Evolutionary conservation across 2,113 vertebrate genomes (phyloP), one percentile per base, ranked within the genome.

Genomic region (Corythornis cristatus): DNA sequence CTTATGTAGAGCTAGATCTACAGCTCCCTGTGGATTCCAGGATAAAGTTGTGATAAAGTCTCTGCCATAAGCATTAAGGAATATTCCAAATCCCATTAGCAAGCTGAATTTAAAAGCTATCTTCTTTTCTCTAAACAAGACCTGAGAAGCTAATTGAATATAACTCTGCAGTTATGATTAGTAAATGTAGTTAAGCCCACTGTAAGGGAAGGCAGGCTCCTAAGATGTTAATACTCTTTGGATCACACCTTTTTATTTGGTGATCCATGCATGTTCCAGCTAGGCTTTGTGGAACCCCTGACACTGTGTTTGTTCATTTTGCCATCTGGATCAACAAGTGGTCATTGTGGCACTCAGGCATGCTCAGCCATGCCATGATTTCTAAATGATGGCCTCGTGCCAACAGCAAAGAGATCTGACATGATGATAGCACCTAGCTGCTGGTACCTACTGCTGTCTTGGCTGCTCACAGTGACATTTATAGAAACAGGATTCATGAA

Each of bases 281-380:
- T 73, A 60, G 82, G 67, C 88, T 51, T 51, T 95, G 15, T 74
- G 83, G 82, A 93, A 62, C 68, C 40, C 88, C 46, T 83, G 66
- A 58, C 72, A n/a, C 12, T 9, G 2, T 71, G 58, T 81, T 87
- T 86, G 79, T 86, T 94, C 79, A 15, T 83, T 93, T 91, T 93
- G 67, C 79, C 64, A 77, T 66, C 84, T 46, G 84, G 56, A 94
- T 89, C 89, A 88, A 70, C 33, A 85, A 88, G 66, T 64, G 76
- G 83, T 84, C 51, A 4, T 79, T 94, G 37, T 91, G 68, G 82
- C 83, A 83, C 94, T 88, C n/a, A 5, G 74, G 57, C 80, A 12
- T 75, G 76, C 86, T 89, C 83, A 90, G 11, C 81, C 95, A 23
- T 88, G 60, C 74, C 43, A 2, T 28, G 53, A 70, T 95, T 94